phyloP scores from a whole-genome alignment of 23 tunicate genomes.

The Botrylloides violaceus region DNA sequence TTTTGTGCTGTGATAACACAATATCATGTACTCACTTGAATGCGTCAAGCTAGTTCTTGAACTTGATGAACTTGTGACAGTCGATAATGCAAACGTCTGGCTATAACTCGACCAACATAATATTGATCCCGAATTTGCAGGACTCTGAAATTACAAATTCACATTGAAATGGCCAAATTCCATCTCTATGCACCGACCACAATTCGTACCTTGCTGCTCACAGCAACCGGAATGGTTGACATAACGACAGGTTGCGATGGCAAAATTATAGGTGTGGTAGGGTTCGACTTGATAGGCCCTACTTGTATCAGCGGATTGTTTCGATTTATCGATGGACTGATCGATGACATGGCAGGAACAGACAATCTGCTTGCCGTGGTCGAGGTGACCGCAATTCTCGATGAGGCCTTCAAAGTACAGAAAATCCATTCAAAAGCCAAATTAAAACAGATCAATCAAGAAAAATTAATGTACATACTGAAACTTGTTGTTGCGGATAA shows the following conservation, averaged over 20 bases:
- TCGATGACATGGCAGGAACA: constrained; percentile 16
- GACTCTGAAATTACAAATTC: neutral
- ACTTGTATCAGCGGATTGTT: neutral
- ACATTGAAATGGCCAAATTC: too few relatives aligned
- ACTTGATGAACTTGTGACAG: neutral
- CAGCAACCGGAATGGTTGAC: constrained; percentile 5
- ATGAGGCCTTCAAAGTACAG: neutral
- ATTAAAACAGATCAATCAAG: neutral
- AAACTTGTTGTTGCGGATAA: constrained; percentile 43
- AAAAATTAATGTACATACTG: neutral
- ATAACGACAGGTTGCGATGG: constrained; percentile 23
- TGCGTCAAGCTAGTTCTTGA: constrained; percentile 3
- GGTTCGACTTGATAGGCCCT: constrained; percentile 29
- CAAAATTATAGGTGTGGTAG: constrained; percentile 16
- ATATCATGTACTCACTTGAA: constrained; percentile 1
- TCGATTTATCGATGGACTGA: neutral
- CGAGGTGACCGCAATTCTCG: neutral
- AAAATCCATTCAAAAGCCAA: neutral
- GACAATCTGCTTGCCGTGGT: constrained; percentile 11
- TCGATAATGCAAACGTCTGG: constrained; percentile 2
- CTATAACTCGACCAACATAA: neutral
- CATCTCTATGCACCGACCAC: too few relatives aligned
- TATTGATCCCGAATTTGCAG: neutral
- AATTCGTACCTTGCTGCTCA: neutral
- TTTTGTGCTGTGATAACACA: too few relatives aligned